A percentile compares a stretch with the other conserved stretches of the same genome.
These are phyloP conservation scores for Pycnomerus fuliginosus DNA, from an alignment of 2,888 invertebrate species.

Conservation along the genomic window DNA sequence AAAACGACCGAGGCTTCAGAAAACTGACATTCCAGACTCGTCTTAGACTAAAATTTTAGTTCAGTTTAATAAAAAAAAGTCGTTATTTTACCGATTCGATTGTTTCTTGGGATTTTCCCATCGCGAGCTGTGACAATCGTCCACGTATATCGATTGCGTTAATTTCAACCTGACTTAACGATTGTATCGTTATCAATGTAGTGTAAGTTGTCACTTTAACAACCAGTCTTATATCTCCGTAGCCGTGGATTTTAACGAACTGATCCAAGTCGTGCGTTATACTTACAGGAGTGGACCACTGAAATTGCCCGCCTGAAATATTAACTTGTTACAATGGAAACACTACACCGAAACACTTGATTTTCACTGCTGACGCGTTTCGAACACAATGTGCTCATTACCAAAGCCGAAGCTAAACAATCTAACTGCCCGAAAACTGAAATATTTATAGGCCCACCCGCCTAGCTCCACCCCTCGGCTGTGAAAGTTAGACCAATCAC, in stretches of 20 bases:
- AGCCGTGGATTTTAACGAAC: conserved; percentile 60
- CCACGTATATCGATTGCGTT: conserved; percentile 79
- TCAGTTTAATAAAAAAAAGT: background rate
- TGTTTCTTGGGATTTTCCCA: too few species aligned
- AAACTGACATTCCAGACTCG: too few species aligned
- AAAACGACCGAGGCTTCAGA: background rate
- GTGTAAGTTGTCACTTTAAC: conserved; percentile 57
- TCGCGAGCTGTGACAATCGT: conserved; percentile 62
- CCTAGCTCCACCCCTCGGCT: too few species aligned
- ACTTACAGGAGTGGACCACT: conserved; percentile 57
- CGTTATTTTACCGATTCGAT: too few species aligned
- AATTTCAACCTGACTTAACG: conserved; percentile 69
- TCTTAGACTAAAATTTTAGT: background rate
- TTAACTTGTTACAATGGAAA: too few species aligned
- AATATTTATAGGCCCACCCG: too few species aligned
- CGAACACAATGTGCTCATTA: too few species aligned
- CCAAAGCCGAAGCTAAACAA: too few species aligned
- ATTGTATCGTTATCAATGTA: conserved; percentile 55
- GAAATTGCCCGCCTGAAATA: conserved; percentile 23
- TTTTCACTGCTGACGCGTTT: too few species aligned
- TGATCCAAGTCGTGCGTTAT: conserved; percentile 57
- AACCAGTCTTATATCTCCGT: conserved; percentile 60
- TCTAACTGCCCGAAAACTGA: too few species aligned
- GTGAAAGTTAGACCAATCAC: too few species aligned
- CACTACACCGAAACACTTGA: too few species aligned